Evolutionary conservation across 2,797 vertebrate species (phyloP).

Genomic region (Urophycis tenuis): DNA sequence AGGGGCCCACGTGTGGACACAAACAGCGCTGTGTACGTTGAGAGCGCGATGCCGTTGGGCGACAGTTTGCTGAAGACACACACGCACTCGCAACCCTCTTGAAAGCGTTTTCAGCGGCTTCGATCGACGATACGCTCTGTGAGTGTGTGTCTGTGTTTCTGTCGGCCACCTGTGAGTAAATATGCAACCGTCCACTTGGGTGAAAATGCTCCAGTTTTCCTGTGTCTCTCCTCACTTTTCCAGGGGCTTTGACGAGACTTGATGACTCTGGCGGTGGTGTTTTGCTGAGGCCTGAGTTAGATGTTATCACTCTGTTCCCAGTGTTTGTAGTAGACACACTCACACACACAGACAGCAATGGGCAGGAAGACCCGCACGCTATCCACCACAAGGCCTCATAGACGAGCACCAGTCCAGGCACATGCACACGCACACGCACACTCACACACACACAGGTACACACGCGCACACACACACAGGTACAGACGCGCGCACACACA

Average conservation of each 20-base stretch:
- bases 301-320: constrained; percentile 66
- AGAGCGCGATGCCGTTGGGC: too few relatives aligned
- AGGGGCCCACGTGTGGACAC: too few relatives aligned
- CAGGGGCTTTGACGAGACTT: not conserved
- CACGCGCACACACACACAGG: constrained; percentile 2
- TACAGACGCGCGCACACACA: constrained; percentile 24
- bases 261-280: constrained; percentile 18
- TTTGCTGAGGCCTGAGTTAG: constrained; percentile 66
- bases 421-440: constrained; percentile 8
- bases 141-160: too few relatives aligned
- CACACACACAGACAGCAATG: constrained; percentile 46
- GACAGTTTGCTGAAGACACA: too few relatives aligned
- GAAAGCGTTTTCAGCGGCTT: not conserved
- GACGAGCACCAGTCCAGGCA: constrained; percentile 11
- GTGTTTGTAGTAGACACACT: constrained; percentile 77
- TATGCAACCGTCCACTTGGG: not conserved
- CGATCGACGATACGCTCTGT: not conserved
- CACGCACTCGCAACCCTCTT: not conserved
- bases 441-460: constrained; percentile 9
- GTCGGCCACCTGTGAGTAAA: not conserved
- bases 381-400: not conserved
- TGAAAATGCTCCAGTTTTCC: not conserved
- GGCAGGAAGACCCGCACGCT: constrained; percentile 52
- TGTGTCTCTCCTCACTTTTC: too few relatives aligned
- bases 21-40: too few relatives aligned